Evolutionary conservation across 2,113 vertebrate genomes (phyloP), one percentile per base, ranked within the genome.

Genomic region (Xiphorhynchus elegans): DNA sequence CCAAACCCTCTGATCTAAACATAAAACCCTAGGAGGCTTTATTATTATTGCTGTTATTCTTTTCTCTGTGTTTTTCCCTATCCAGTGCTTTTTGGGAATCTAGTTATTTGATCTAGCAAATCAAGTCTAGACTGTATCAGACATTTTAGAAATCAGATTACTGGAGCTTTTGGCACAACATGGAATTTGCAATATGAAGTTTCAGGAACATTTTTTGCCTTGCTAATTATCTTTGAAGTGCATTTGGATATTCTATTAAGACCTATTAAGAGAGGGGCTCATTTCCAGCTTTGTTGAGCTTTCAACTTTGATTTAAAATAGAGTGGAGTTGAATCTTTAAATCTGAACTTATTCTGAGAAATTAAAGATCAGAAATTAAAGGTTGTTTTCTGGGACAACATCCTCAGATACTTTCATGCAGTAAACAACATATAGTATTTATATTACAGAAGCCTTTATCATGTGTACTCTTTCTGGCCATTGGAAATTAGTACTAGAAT

Each of bases 41-140:
- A 60, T 82, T 92, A 69, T 86, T 92, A 68, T 59, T 63, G 31
- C 62, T 74, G 28, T 80, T 93, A 90, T 68, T 94, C 15, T 96
- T 91, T 81, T 86, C 59, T 70, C 59, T 63, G 7, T 2, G 0
- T 79, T 92, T 69, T 91, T 20, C 53, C 39, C 33, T 75, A 47
- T 59, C 28, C 17, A 77, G 39, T 63, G 40, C 9, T 94, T 82
- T 82, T 91, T 72, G 67, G 58, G 46, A 89, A 68, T 78, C 35
- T 67, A 59, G 6, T 82, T 75, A 86, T 93, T 90, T 79, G 50
- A 73, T 87, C 23, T 52, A 74, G 47, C 25, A 91, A 95, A 95
- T 93, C 28, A 93, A 87, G 81, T 62, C 49, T 86, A 50, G 35
- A 52, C 49, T 53, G 26, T 73, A 92, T 53, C 21, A 79, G 26